A percentile compares a stretch with the other conserved stretches of the same genome.
Conservation (phyloP, 2,888 invertebrate species). For the Xylota segnis region DNA sequence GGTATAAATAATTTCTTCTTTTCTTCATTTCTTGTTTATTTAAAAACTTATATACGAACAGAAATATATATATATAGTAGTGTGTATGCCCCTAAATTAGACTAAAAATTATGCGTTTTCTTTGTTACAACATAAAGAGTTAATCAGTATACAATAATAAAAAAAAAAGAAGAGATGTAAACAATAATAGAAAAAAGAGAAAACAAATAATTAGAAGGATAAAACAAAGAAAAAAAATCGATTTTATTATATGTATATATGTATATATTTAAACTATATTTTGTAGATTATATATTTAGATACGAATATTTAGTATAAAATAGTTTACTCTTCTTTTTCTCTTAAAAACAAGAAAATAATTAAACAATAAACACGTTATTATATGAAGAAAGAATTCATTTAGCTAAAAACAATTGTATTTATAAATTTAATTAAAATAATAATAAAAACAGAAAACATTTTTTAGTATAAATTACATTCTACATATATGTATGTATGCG, state of each 20-base stretch:
- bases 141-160: conserved; percentile 24
- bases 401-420: conserved; percentile 52
- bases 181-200: conserved; percentile 10
- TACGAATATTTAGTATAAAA: conserved; percentile 62
- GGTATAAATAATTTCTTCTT: conserved; percentile 55
- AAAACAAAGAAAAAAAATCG: conserved; percentile 4
- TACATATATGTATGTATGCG: conserved; percentile 46
- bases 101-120: conserved; percentile 28
- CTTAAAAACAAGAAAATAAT: conserved; percentile 72
- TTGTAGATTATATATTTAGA: conserved; percentile 40
- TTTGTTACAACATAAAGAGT: conserved; percentile 50
- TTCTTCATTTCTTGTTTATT: conserved; percentile 20
- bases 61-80: conserved; percentile 46
- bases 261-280: conserved; percentile 55
- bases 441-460: conserved; percentile 38
- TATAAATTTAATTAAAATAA: conserved; percentile 26
- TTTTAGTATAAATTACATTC: conserved; percentile 38
- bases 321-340: conserved; percentile 56
- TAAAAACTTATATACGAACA: conserved; percentile 50
- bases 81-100: conserved; percentile 21
- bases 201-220: conserved; percentile 6
- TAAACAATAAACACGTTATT: conserved; percentile 40
- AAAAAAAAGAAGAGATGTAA: neutral
- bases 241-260: conserved; percentile 25
- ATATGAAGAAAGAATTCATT: conserved; percentile 46